A percentile compares a stretch with the other conserved stretches of the same genome.
Conservation (phyloP, 2,797 vertebrate species). For the Vultur gryphus region DNA sequence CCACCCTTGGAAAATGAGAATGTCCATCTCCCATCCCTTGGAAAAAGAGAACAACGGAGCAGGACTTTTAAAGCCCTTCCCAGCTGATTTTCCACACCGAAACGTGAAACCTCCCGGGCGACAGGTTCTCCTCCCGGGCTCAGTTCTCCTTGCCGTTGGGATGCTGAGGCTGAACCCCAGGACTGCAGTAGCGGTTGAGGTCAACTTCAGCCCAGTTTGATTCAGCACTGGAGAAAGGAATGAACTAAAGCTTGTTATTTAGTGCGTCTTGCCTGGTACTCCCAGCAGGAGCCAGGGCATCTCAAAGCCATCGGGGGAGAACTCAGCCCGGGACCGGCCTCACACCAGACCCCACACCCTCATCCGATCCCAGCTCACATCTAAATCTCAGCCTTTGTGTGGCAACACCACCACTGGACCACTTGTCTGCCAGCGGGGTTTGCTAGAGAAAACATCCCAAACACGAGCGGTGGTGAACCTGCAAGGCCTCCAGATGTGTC, state of each 20-base stretch:
- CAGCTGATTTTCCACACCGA: neutral
- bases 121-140: neutral
- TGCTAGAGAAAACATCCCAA: neutral
- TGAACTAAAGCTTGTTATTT: neutral
- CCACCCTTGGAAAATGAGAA: neutral
- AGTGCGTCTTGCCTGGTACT: neutral
- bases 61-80: neutral
- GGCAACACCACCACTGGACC: neutral
- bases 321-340: neutral
- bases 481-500: neutral
- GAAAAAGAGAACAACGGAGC: neutral
- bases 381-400: rapidly evolving
- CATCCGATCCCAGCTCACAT: neutral
- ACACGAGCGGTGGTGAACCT: neutral
- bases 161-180: neutral
- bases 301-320: neutral
- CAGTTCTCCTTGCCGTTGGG: neutral
- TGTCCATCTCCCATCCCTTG: neutral
- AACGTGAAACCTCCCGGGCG: neutral
- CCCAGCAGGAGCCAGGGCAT: neutral
- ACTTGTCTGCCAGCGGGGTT: neutral
- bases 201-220: neutral
- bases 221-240: neutral
- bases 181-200: neutral
- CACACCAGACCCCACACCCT: neutral